Conservation (phyloP, 2,888 invertebrate species). For the Slavum lentiscoides region DNA sequence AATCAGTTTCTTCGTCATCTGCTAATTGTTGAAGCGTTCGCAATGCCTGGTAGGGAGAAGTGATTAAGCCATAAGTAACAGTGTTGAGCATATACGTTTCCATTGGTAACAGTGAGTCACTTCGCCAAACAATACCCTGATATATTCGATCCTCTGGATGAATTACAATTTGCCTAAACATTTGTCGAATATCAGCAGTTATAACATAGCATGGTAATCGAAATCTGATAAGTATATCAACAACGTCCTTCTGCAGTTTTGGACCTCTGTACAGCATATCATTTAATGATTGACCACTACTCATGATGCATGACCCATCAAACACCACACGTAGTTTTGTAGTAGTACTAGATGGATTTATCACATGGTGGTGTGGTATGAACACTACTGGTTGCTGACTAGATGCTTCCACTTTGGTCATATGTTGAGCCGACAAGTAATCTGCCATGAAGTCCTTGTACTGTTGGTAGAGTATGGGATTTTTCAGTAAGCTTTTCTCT, state of each 20-base stretch:
- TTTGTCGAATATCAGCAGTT: not conserved
- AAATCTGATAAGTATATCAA: not conserved
- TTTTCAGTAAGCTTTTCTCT: not conserved
- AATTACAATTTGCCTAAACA: not conserved
- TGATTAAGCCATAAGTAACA: no score
- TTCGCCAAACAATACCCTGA: not conserved
- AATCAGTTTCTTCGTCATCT: no score
- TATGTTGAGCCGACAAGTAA: not conserved
- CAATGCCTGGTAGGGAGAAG: no score
- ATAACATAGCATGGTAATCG: no score
- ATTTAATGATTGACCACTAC: not conserved
- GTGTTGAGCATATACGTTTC: not conserved
- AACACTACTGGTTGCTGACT: not conserved
- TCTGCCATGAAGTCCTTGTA: not conserved
- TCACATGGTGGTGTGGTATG: not conserved
- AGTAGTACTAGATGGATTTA: not conserved
- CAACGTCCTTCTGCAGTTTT: not conserved
- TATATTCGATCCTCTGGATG: not conserved
- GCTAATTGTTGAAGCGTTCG: no score
- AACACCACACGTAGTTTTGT: no score
- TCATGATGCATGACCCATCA: not conserved
- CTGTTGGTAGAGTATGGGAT: not conserved
- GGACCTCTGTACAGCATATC: not conserved
- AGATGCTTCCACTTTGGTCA: not conserved
- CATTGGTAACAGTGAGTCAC: not conserved